These are phyloP conservation scores for Falco peregrinus DNA, from an alignment of 2,797 vertebrate species.

Conservation along the genomic window DNA sequence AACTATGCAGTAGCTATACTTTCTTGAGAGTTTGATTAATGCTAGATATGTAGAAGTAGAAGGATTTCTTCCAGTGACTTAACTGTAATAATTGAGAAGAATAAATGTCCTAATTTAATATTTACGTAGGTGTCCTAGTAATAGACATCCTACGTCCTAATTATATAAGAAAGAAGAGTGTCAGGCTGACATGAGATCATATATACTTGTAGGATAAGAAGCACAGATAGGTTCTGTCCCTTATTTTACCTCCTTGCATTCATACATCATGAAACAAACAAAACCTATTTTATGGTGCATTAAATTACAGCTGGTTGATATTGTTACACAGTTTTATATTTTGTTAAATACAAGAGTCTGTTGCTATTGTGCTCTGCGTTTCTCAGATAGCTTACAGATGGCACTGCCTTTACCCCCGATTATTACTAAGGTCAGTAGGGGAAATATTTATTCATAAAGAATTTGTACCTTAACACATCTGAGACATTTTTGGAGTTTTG, in stretches of 20 bases:
- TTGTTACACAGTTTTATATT: background rate
- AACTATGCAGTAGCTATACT: background rate
- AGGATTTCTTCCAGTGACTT: background rate
- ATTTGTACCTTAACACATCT: background rate
- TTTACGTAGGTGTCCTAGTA: conserved; percentile 66
- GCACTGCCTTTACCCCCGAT: background rate
- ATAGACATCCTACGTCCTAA: conserved; percentile 58
- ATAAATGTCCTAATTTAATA: conserved; percentile 67
- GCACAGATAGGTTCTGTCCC: conserved; percentile 11
- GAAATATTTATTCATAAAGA: background rate
- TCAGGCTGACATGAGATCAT: conserved; percentile 40
- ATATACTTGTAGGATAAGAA: conserved; percentile 33
- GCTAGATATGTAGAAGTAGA: background rate
- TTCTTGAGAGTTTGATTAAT: background rate
- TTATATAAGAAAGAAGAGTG: conserved; percentile 70
- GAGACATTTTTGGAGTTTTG: background rate
- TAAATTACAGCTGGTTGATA: conserved; percentile 20
- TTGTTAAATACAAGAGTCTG: background rate
- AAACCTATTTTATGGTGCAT: conserved; percentile 23
- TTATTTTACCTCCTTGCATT: conserved; percentile 27
- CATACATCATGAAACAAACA: background rate
- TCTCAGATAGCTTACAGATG: background rate
- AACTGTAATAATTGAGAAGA: conserved; percentile 43
- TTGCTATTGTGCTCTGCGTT: background rate
- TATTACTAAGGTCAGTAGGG: background rate